Evolutionary conservation across 2,888 invertebrate genomes (phyloP), one percentile per base, ranked within the genome.

Genomic region (Campaea margaritaria): DNA sequence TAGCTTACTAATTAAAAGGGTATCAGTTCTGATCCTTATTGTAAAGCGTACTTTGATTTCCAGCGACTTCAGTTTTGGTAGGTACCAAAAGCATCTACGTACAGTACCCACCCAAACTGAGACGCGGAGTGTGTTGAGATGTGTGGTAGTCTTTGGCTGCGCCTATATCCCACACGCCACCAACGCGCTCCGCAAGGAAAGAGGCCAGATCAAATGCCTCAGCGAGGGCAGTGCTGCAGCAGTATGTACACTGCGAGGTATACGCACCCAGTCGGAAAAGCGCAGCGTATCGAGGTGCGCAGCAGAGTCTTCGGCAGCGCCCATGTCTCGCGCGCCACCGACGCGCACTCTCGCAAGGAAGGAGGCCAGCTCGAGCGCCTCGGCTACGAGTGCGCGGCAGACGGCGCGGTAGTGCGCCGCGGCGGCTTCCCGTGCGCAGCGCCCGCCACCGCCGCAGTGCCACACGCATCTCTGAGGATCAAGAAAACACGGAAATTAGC

Each of bases 401-500:
- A 99, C 98, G 61, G 98, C 98, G 80, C 96, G 96, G 93, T 98
- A 99, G 91, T 97, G 97, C 48, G 94, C 93, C 69, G 96, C 96
- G 0, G 96, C 96, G 58, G 95, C 94, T 64, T 94, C 93, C 66
- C 93, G 85, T 8, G 86, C 88, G 68, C 86, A 78, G 4, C 91
- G 84, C 4, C 91, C 89, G 58, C 90, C 76, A 48, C 90, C 90
- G 49, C 91, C 89, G 75, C 91, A 91, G 71, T 91, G 91, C 91
- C 91, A 91, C 8, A 89, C 83, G 72, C 91, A 91, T 9, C 91
- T 87, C 91, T 91, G 85, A 1, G 55, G 41, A 72, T 42, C 11
- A 15, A 27, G 8, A 39, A 27, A 39, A 31, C 5, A 21, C 4
- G 31, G 2, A 43, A 4, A 13, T 43, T 28, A 47, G 12, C 12